phyloP scores from a whole-genome alignment of 2,113 vertebrate species.

The Vicugna pacos region DNA sequence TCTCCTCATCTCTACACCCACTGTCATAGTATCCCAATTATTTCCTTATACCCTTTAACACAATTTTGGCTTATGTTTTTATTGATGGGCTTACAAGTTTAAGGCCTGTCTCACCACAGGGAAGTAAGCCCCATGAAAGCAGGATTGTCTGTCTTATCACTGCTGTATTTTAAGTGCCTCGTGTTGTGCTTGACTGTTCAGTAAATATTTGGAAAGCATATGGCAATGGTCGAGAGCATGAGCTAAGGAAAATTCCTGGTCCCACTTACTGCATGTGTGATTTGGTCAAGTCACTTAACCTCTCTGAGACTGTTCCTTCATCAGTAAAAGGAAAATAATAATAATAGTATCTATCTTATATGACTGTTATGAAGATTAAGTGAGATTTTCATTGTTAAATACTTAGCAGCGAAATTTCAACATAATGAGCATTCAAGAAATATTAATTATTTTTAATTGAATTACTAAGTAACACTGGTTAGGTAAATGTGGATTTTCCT shows the following conservation, averaged over 20 bases:
- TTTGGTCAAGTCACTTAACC: not conserved
- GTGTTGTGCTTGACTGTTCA: not conserved
- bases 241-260: not conserved
- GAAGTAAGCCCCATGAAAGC: not conserved
- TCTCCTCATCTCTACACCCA: not conserved
- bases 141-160: not conserved
- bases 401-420: not conserved
- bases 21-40: not conserved
- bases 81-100: not conserved
- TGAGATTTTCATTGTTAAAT: not conserved
- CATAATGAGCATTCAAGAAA: not conserved
- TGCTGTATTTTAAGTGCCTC: not conserved
- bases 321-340: not conserved
- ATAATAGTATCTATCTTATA: not conserved
- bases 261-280: not conserved
- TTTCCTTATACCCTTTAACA: not conserved
- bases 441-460: not conserved
- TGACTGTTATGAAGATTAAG: not conserved
- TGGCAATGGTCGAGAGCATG: not conserved
- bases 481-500: not conserved
- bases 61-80: not conserved
- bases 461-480: not conserved
- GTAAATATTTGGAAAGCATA: conserved; percentile 8
- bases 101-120: not conserved
- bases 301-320: not conserved